Conservation (phyloP, 2,797 vertebrate genomes). For the Saguinus oedipus region DNA sequence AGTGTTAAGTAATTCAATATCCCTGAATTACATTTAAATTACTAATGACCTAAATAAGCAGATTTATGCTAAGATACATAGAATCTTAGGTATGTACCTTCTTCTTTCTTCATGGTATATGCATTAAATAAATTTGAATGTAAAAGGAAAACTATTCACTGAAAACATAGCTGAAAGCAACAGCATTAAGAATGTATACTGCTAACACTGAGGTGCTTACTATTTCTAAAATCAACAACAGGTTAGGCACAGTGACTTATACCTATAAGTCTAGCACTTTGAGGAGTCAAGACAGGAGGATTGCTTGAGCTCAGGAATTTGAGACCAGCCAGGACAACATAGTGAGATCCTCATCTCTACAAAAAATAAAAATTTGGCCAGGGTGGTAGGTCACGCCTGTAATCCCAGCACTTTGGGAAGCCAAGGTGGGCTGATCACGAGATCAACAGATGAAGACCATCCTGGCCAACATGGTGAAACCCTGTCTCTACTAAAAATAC, state of each 20-base stretch:
- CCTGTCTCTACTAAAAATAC: no score
- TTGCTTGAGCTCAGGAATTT: not conserved
- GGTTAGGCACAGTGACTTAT: not conserved
- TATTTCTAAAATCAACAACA: not conserved
- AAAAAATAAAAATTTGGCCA: not conserved
- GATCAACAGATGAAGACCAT: no score
- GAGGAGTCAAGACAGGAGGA: not conserved
- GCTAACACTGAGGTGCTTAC: not conserved
- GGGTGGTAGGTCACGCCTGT: not conserved
- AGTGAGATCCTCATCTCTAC: not conserved
- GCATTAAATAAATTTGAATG: not conserved
- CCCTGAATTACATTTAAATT: not conserved
- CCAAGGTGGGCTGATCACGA: no score
- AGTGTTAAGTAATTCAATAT: not conserved
- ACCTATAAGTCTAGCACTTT: not conserved
- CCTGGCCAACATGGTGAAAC: no score
- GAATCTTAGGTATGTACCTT: accelerated
- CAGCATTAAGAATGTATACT: not conserved
- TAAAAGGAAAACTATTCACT: not conserved
- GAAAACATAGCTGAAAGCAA: not conserved
- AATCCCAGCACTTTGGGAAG: not conserved
- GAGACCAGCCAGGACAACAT: not conserved
- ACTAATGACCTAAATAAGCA: not conserved
- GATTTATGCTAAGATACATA: not conserved
- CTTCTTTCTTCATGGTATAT: not conserved